Evolutionary conservation across 1,140 invertebrate genomes (phyloP), one percentile per base, ranked within the genome.

Genomic region (Trachymyrmex cornetzi): DNA sequence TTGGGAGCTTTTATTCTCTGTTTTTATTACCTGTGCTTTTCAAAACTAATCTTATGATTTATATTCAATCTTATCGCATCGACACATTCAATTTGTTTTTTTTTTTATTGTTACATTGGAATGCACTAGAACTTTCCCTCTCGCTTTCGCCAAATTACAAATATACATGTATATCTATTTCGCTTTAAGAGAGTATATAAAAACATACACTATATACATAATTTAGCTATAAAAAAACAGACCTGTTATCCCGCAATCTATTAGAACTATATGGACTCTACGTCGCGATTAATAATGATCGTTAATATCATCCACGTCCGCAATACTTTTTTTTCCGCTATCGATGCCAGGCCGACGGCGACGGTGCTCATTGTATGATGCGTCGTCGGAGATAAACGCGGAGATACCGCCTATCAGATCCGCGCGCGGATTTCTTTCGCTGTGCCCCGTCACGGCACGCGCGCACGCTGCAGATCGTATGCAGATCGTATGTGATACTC

Each of bases 331-430:
- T 64, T 74, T 61, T 38, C 24, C 67, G 50, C 30, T 30, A 24
- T 59, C 50, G 59, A 57, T 79, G 61, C 77, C 30, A n/a, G 14
- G 55, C 67, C 80, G 69, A 82, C 67, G 55, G 67, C 80, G 67
- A 44, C 79, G 79, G 66, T 22, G 59, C 48, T 55, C 27, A 84
- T 84, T 84, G 80, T 84, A 1, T 34, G 66, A 69, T 48, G 38
- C 38, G 77, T 30, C 48, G 44, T 67, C 19, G 19, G 59, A 90
- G 89, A 90, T 90, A 90, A 85, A 90, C 88, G 50, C 55, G n/a
- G 44, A 84, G 69, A 71, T 86, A 90, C 77, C 66, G 61, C 53
- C 34, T 88, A 85, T 90, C 89, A 88, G 89, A 90, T 90, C 81
- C 87, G 86, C 88, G 61, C 30, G 63, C 63, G 79, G 57, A 61